A percentile compares a stretch with the other conserved stretches of the same genome.
Conservation (phyloP, 2,888 invertebrate species). For the Trissolcus brochymenae region DNA sequence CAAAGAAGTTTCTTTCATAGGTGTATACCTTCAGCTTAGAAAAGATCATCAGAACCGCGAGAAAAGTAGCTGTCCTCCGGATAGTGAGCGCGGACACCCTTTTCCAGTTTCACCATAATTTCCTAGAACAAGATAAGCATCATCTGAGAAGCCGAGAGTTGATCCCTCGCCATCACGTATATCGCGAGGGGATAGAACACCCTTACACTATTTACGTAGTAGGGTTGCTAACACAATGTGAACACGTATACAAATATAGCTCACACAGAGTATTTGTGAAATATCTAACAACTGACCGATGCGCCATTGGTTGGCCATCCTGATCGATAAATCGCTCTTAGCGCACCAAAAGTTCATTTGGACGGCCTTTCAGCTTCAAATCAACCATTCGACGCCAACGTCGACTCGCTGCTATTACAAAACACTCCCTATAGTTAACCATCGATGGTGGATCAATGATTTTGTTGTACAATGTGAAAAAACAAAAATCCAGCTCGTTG, state of each 20-base stretch:
- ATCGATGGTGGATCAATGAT: too few species aligned
- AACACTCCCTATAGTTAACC: too few species aligned
- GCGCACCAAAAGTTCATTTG: conserved; percentile 57
- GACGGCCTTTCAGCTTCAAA: conserved; percentile 40
- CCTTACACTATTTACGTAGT: conserved; percentile 59
- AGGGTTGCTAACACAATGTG: conserved; percentile 53
- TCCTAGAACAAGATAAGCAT: conserved; percentile 73
- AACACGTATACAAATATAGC: conserved; percentile 29
- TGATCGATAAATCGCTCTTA: conserved; percentile 75
- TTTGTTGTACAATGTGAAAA: too few species aligned
- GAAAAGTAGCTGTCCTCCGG: conserved; percentile 63
- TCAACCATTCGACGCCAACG: conserved; percentile 40
- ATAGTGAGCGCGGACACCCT: conserved; percentile 61
- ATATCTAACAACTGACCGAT: conserved; percentile 70
- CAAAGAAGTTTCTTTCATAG: conserved; percentile 64
- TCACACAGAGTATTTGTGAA: conserved; percentile 54
- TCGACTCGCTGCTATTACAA: too few species aligned
- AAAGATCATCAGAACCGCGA: conserved; percentile 10
- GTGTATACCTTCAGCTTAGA: conserved; percentile 26
- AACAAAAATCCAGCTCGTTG: too few species aligned
- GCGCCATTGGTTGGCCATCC: conserved; percentile 69
- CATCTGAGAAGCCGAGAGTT: conserved; percentile 59
- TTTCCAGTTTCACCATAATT: conserved; percentile 71
- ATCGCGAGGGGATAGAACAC: conserved; percentile 57
- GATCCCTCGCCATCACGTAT: conserved; percentile 42